These are phyloP conservation scores for Thripadectes ignobilis DNA, from an alignment of 2,797 vertebrate genomes.

Conservation along the genomic window DNA sequence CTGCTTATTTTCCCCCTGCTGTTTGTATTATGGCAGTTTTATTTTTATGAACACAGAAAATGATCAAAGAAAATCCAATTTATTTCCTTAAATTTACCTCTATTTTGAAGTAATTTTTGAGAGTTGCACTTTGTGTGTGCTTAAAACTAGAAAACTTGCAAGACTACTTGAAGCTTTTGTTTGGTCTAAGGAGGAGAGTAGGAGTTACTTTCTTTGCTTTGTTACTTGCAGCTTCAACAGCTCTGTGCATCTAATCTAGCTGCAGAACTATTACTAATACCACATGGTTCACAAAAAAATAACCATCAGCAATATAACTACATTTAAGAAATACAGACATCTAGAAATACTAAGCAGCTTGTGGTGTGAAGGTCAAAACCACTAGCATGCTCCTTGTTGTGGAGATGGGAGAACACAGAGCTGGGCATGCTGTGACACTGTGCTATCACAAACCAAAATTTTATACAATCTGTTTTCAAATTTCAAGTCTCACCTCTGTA, in stretches of 20 bases:
- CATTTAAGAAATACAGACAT: neutral
- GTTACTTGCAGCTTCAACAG: neutral
- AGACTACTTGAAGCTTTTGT: conserved; percentile 26
- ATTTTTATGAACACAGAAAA: conserved; percentile 24
- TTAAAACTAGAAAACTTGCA: conserved; percentile 12
- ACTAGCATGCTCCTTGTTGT: accelerated
- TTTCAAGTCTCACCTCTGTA: neutral
- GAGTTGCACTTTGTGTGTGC: neutral
- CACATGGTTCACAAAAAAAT: neutral
- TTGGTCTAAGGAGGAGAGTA: neutral
- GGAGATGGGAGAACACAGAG: neutral
- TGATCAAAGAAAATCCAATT: neutral
- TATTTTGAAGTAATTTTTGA: conserved; percentile 9
- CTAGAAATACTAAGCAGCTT: neutral
- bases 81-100: conserved; percentile 18
- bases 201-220: conserved; percentile 7
- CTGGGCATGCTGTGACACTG: accelerated
- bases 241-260: neutral
- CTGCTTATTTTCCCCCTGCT: conserved; percentile 15
- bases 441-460: neutral
- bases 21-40: neutral
- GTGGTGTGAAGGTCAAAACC: neutral
- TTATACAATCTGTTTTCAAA: neutral
- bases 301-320: neutral
- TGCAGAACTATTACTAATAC: neutral